Percentiles rank a stretch among this genome's conserved stretches.
Conservation (phyloP, 2,888 invertebrate species). For the Sarcophaga subvicina region DNA sequence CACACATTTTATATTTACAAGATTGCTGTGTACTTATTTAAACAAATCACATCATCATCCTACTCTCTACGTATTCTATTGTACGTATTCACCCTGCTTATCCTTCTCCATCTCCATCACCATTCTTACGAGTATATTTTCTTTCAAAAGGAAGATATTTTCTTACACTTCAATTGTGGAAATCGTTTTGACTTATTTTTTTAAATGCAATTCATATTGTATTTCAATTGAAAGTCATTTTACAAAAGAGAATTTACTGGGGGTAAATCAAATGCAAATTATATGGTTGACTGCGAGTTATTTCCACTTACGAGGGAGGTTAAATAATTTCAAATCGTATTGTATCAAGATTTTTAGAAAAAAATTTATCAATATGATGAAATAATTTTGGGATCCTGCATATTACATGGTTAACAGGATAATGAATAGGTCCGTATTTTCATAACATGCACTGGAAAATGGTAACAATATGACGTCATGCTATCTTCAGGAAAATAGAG, state of each 20-base stretch:
- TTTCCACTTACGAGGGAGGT: not conserved
- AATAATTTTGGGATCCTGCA: too few species aligned
- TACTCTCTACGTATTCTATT: too few species aligned
- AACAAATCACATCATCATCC: too few species aligned
- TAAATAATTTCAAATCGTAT: not conserved
- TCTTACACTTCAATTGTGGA: conserved; percentile 8
- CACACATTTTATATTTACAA: too few species aligned
- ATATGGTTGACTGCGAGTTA: not conserved
- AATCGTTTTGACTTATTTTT: conserved; percentile 37
- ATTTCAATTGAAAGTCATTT: conserved; percentile 44
- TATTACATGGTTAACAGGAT: too few species aligned
- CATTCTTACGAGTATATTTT: conserved; percentile 4
- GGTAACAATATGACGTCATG: too few species aligned
- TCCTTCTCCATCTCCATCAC: not conserved
- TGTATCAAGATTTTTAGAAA: too few species aligned
- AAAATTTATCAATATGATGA: too few species aligned
- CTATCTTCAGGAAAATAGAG: too few species aligned
- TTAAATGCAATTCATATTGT: conserved; percentile 36
- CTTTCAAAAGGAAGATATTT: conserved; percentile 7
- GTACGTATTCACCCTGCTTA: not conserved
- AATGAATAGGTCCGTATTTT: too few species aligned
- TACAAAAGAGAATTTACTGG: conserved; percentile 11
- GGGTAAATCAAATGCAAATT: conserved; percentile 1
- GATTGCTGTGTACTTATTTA: too few species aligned
- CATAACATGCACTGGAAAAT: too few species aligned